These are phyloP conservation scores for Homarus americanus DNA, from an alignment of 1,140 invertebrate genomes.

Conservation along the genomic window DNA sequence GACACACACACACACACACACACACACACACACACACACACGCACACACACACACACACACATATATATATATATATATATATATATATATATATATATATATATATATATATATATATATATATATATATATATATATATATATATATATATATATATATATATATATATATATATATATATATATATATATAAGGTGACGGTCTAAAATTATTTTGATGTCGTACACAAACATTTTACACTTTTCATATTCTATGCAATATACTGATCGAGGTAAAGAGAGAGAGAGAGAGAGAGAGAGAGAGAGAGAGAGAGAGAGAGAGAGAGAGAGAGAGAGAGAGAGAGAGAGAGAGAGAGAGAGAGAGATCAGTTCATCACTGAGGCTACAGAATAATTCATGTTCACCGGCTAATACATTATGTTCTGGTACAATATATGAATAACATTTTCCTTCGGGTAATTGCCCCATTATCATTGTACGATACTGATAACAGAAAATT, in stretches of 20 bases:
- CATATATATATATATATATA: background rate
- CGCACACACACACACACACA: background rate
- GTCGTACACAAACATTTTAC: no score
- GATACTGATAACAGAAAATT: background rate
- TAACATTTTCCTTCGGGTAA: background rate
- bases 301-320: no score
- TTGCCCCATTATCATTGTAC: background rate
- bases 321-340: no score
- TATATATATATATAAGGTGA: background rate
- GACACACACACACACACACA: background rate
- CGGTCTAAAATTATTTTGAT: no score
- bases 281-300: no score
- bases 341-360: no score
- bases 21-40: background rate
- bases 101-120: background rate
- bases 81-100: constrained; percentile 4
- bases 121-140: background rate
- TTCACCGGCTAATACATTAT: no score
- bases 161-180: background rate
- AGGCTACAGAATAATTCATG: no score
- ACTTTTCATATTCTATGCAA: no score
- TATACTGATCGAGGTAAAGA: no score
- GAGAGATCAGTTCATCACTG: no score
- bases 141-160: background rate
- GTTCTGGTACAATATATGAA: background rate